phyloP scores from a whole-genome alignment of 2,113 vertebrate species.

The Pterocles gutturalis region DNA sequence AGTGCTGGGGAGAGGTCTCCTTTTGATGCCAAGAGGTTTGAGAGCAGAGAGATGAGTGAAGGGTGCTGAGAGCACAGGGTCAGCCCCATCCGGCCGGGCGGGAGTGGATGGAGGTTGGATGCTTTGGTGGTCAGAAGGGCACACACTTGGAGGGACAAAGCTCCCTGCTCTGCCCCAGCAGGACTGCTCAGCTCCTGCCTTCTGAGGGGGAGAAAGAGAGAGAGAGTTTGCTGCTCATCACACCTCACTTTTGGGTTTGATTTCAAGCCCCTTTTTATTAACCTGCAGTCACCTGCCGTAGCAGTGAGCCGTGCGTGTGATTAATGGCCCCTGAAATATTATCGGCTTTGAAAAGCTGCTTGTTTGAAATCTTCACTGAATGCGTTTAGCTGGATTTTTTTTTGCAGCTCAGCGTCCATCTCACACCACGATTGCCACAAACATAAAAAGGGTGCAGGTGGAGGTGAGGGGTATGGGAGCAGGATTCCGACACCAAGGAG shows the following conservation, averaged over 20 bases:
- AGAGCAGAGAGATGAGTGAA: background rate
- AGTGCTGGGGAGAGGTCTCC: background rate
- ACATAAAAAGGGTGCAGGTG: constrained; percentile 27
- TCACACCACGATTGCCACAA: constrained; percentile 36
- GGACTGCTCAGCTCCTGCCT: background rate
- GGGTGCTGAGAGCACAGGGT: background rate
- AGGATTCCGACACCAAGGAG: background rate
- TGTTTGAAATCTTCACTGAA: constrained; percentile 58
- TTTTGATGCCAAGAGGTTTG: background rate
- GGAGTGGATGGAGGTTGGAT: rapidly evolving
- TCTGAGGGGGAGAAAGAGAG: background rate
- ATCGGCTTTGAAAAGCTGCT: constrained; percentile 51
- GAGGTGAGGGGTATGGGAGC: background rate
- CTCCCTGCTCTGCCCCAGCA: background rate
- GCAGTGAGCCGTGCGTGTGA: constrained; percentile 50
- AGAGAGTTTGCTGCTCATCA: background rate
- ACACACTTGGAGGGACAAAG: rapidly evolving
- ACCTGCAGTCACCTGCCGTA: constrained; percentile 31
- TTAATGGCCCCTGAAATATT: constrained; percentile 72
- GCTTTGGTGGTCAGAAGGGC: background rate
- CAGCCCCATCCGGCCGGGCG: background rate
- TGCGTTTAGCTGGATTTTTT: background rate
- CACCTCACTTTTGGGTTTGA: background rate
- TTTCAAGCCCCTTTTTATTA: constrained; percentile 64
- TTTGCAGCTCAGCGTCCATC: constrained; percentile 30